Evolutionary conservation across 92 coral and sea anemone species (phyloP), one percentile per base, ranked within the genome.

Genomic region (Porites lobata): DNA sequence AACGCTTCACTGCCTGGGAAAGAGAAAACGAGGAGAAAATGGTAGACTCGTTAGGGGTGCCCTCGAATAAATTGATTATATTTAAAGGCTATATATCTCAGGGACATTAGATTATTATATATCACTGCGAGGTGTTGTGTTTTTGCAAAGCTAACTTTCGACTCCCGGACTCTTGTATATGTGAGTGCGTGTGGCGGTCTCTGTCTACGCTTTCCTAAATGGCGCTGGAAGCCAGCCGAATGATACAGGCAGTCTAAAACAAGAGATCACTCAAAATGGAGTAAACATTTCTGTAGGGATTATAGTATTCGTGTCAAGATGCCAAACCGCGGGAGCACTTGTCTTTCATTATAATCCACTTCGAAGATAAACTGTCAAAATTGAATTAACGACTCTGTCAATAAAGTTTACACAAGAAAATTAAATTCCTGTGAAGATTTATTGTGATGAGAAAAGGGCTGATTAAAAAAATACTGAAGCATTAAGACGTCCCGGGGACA

Each of bases 1-100:
- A 86, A 57, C 73, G 82, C 82, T 89, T 86, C 62, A 98, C 99
- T 53, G 99, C 99, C 99, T 96, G 72, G 21, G 84, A 90, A 76
- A 51, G 70, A 86, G 74, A 65, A 75, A 77, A 56, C 72, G 75
- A 54, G 24, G 17, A 87, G 75, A 20, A n/a, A 68, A 68, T 20
- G 61, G 61, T 14, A 50, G 0, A n/a, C 58, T 11, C 17, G 75
- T 75, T 64, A 32, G 26, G 63, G 9, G 17, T 22, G 21, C 38
- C 17, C 57, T 50, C 21, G 22, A 6, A 21, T 66, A 29, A 38
- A 38, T 38, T 38, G 80, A 77, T 32, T 29, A 85, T 74, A 70
- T 86, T 62, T 53, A 20, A 62, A 70, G 75, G 47, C 47, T 38
- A 38, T 38, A 73, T 54, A 71, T 86, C 63, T 78, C 43, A 17